A percentile compares a stretch with the other conserved stretches of the same genome.
These are phyloP conservation scores for Eubasilissa splendida DNA, from an alignment of 2,888 invertebrate genomes.

Conservation along the genomic window DNA sequence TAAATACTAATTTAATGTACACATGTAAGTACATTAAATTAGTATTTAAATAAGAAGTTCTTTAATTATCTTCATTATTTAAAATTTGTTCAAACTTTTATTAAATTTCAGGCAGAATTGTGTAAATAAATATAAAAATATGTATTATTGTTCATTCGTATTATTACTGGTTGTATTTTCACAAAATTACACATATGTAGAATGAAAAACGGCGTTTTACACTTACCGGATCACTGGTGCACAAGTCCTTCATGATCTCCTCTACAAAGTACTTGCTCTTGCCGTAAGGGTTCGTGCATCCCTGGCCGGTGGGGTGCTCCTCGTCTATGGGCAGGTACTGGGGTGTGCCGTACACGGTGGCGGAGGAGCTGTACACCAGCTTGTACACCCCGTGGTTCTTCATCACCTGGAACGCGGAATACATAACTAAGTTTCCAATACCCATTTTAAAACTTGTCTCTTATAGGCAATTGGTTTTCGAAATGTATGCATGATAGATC, in stretches of 20 bases:
- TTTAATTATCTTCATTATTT: no score
- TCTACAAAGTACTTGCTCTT: constrained; percentile 95
- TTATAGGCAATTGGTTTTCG: no score
- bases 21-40: no score
- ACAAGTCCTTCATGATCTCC: constrained; percentile 91
- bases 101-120: no score
- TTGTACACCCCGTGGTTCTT: constrained; percentile 80
- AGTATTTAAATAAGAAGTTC: no score
- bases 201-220: neutral
- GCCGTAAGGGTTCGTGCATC: constrained; percentile 94
- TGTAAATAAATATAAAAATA: no score
- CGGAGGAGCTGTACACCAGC: constrained; percentile 89
- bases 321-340: constrained; percentile 89
- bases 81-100: no score
- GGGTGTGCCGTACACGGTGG: constrained; percentile 95
- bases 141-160: no score
- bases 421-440: neutral
- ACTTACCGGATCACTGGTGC: constrained; percentile 81
- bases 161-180: neutral
- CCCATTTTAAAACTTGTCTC: neutral
- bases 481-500: no score
- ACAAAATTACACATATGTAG: neutral
- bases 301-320: constrained; percentile 84
- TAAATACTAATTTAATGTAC: no score
- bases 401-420: constrained; percentile 77